Conservation (phyloP, 2,888 invertebrate species). For the Scaptomyza parva region DNA sequence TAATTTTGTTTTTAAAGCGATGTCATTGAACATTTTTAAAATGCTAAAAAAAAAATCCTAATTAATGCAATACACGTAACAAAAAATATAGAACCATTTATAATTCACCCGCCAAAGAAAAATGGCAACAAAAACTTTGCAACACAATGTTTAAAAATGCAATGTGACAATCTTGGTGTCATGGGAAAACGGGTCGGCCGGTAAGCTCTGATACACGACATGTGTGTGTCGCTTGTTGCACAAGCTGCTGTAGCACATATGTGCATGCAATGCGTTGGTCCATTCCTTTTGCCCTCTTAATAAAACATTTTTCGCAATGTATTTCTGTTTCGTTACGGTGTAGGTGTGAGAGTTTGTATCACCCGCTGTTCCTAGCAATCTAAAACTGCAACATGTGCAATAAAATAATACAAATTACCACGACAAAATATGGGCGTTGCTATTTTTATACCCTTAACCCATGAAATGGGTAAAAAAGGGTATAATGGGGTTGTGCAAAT, state of each 20-base stretch:
- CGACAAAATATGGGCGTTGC: conserved; percentile 36
- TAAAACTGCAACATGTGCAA: conserved; percentile 61
- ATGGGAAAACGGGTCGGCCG: neutral
- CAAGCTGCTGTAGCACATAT: conserved; percentile 57
- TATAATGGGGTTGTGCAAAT: too few relatives aligned
- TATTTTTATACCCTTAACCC: too few relatives aligned
- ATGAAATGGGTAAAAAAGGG: too few relatives aligned
- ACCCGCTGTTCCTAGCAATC: conserved; percentile 57
- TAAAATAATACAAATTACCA: conserved; percentile 71
- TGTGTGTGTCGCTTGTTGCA: conserved; percentile 54
- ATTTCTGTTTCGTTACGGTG: conserved; percentile 16
- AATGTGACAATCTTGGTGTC: conserved; percentile 50
- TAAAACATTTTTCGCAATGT: conserved; percentile 69
- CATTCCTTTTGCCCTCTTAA: conserved; percentile 36
- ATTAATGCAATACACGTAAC: conserved; percentile 43
- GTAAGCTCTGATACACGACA: conserved; percentile 28
- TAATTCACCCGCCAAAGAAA: conserved; percentile 55
- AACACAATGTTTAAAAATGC: conserved; percentile 72
- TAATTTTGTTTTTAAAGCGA: conserved; percentile 42
- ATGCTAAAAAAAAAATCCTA: conserved; percentile 37
- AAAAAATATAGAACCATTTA: conserved; percentile 66
- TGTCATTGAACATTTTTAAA: conserved; percentile 56
- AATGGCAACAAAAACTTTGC: conserved; percentile 70
- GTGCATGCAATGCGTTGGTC: conserved; percentile 60
- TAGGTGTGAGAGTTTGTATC: neutral